Percentiles rank a stretch among this genome's conserved stretches.
These are phyloP conservation scores for Prunella himalayana DNA, from an alignment of 2,113 vertebrate genomes.

Conservation along the genomic window DNA sequence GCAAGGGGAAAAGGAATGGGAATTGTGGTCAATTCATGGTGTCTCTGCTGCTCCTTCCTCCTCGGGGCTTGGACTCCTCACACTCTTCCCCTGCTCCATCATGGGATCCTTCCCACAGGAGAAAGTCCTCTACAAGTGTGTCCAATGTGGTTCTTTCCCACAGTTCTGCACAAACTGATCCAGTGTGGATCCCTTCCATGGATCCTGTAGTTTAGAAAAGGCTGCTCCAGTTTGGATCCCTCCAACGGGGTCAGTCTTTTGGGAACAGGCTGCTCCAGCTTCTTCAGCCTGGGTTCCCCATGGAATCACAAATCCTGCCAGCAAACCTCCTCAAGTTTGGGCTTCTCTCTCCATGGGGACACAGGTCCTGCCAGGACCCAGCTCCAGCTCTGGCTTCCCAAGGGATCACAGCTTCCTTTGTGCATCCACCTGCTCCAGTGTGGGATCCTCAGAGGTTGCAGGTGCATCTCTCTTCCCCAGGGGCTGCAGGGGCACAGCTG, in stretches of 20 bases:
- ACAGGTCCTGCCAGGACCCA: background rate
- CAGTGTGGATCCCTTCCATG: background rate
- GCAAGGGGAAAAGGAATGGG: background rate
- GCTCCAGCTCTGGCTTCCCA: background rate
- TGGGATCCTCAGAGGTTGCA: background rate
- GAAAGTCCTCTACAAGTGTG: background rate
- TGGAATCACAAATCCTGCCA: background rate
- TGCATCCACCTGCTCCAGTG: accelerated
- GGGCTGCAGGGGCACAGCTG: background rate
- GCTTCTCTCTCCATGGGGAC: background rate
- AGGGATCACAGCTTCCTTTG: background rate
- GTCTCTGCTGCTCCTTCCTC: background rate
- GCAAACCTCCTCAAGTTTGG: background rate
- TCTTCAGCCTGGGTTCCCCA: background rate
- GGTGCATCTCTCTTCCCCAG: background rate
- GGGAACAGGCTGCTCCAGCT: background rate
- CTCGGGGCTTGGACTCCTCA: background rate
- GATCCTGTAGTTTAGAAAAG: background rate
- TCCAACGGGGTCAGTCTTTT: background rate
- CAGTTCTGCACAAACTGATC: background rate
- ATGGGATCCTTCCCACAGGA: background rate
- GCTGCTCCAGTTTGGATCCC: too few relatives aligned
- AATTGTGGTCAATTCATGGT: background rate
- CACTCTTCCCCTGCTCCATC: background rate
- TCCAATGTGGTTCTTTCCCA: background rate